Base-by-base conservation (phyloP, 2,888 invertebrate species). In the Agrochola circellaris region DNA sequence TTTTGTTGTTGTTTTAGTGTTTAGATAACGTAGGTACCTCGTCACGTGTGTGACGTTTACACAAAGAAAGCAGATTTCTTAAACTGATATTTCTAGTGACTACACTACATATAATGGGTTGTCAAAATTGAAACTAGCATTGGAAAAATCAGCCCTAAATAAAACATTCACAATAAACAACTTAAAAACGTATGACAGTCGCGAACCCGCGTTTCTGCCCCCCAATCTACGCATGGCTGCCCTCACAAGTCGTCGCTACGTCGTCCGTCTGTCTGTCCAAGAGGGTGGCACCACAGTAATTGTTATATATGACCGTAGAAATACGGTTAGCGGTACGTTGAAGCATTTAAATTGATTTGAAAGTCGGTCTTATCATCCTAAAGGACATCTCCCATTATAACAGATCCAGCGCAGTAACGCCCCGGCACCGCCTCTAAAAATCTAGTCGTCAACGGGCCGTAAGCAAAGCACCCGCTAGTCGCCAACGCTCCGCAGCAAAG, bases 251-350 rank as follows among this genome's bases (percentile, higher is more conserved):
- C 38, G 11, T 23, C 38, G 51, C 42, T 54, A 34, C 67, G 30
- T 13, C 23, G 67, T 54, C 64, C 17, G 65, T 67, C 34, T 17
- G 51, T 54, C 78, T 23, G 65, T 66, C 58, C 30, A 26, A 8
- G 67, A 76, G 80, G 81, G 80, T 60, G 62, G 42, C 2, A 23
- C 4, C n/a, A 38, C 73, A 17, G 38, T 66, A 65, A 80, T 75
- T 75, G 75, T 70, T 38, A 81, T 75, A 30, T 65, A 81, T 61
- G 45, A 7, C n/a, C 9, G 7, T 30, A 9, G 30, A 26, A 80
- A 65, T 66, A 54, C 60, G 58, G 34, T 60, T 45, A 74, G 45
- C 26, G 42, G 26, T 1, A 70, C 11, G 11, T 48, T 78, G 13
- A 38, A 66, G n/a, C 11, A 20, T 30, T 45, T 73, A 34, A 20